Conservation (phyloP, 2,888 invertebrate species). For the Tupiocoris notatus region DNA sequence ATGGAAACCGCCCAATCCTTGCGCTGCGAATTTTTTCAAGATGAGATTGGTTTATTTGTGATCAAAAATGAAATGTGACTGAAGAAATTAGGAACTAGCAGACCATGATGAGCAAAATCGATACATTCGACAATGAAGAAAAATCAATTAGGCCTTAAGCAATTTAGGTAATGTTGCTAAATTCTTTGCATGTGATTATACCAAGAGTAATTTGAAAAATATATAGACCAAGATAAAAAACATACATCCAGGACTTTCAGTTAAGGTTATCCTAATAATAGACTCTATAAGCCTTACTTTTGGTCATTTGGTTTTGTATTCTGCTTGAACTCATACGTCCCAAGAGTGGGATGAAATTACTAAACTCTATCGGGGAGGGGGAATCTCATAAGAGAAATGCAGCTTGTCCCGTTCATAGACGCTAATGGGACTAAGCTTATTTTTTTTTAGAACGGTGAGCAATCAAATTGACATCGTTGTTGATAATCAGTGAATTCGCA, state of each 20-base stretch:
- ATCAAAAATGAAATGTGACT: too few relatives aligned
- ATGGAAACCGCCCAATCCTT: too few relatives aligned
- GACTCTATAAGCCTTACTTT: background rate
- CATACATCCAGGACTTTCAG: background rate
- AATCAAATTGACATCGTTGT: constrained; percentile 48
- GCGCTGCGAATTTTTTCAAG: too few relatives aligned
- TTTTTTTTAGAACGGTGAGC: constrained; percentile 39
- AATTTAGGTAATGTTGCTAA: background rate
- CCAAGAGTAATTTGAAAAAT: background rate
- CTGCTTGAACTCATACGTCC: background rate
- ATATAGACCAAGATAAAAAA: background rate
- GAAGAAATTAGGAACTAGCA: background rate
- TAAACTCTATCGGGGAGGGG: background rate
- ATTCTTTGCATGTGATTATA: background rate
- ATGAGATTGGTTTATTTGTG: too few relatives aligned
- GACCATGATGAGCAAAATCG: background rate
- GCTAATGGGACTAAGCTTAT: background rate
- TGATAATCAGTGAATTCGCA: background rate
- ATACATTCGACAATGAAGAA: background rate
- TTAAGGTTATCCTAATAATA: background rate
- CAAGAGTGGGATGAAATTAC: background rate
- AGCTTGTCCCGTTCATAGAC: background rate
- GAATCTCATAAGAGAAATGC: background rate
- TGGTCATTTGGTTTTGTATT: background rate
- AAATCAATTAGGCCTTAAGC: background rate